Base-by-base conservation (phyloP, 2,888 invertebrate genomes). In the Stenotaenia linearis region DNA sequence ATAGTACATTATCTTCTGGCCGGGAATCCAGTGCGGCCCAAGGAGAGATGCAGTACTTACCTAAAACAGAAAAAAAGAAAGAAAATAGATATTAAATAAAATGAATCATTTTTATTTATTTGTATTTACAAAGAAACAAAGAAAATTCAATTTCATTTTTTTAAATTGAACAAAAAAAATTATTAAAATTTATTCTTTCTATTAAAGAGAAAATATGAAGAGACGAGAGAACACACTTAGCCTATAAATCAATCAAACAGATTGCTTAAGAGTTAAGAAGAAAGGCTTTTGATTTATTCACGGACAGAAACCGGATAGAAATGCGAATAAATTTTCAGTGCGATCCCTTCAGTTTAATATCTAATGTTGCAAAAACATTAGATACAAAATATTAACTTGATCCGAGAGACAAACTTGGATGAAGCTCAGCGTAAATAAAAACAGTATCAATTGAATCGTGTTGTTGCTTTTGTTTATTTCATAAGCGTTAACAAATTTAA, bases 1-100 rank as follows among this genome's bases (percentile, higher is more conserved):
- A 61, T 61, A 61, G 61, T 61, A 61, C 61, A 61, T 61, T 61
- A 61, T 61, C 61, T 61, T 61, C 61, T 61, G 61, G 61, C 61
- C 61, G 61, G 61, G 61, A 61, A 23, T 61, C 61, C 61, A 61
- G 61, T 61, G 15, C 23, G 61, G 61, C 61, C 61, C 61, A 61
- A 61, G 61, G 61, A 61, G 61, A 25, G 61, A 61, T 61, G 61
- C 23, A 61, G 61, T 61, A 61, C 61, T 61, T 61, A 61, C 61
- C 61, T 61, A 61, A 25, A 61, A 61, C 7, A 23, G 12, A 10
- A 61, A 61, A 61, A 25, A 61, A 21, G 15, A 61, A 25, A 25
- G 25, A 61, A 61, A 25, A 61, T 25, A 25, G 21, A 18, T 23
- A 61, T 61, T 61, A 61, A 12, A 61, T 25, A 61, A 61, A 25